Conservation (phyloP, 2,797 vertebrate genomes). For the Esox lucius region DNA sequence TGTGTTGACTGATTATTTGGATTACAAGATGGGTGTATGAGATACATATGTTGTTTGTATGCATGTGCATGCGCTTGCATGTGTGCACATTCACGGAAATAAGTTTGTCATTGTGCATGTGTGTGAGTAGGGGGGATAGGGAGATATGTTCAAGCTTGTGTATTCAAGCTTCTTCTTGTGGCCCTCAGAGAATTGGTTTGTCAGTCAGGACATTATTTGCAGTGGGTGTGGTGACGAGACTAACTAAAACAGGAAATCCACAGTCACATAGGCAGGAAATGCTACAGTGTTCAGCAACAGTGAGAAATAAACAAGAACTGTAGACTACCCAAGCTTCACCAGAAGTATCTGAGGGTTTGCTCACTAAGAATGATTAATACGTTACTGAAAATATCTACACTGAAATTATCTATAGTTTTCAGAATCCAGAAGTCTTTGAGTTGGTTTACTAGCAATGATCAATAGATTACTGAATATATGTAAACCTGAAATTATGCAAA, state of each 20-base stretch:
- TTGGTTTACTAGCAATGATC: too few species aligned
- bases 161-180: neutral
- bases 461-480: too few species aligned
- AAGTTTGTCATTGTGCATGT: constrained; percentile 18
- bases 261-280: constrained; percentile 74
- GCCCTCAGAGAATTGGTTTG: constrained; percentile 32
- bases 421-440: neutral
- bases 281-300: constrained; percentile 56
- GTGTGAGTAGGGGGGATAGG: neutral
- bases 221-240: constrained; percentile 54
- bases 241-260: constrained; percentile 74
- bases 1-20: neutral
- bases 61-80: neutral
- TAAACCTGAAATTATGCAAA: too few species aligned
- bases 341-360: neutral
- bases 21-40: neutral
- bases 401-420: neutral
- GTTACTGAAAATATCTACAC: neutral
- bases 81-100: neutral
- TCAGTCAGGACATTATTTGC: constrained; percentile 44
- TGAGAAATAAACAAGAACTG: constrained; percentile 58
- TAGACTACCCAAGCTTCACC: neutral
- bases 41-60: neutral
- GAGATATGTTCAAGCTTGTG: constrained; percentile 2
- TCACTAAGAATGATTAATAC: constrained; percentile 1